Conservation (phyloP, 1,140 invertebrate genomes). For the Drosophila kurseongensis region DNA sequence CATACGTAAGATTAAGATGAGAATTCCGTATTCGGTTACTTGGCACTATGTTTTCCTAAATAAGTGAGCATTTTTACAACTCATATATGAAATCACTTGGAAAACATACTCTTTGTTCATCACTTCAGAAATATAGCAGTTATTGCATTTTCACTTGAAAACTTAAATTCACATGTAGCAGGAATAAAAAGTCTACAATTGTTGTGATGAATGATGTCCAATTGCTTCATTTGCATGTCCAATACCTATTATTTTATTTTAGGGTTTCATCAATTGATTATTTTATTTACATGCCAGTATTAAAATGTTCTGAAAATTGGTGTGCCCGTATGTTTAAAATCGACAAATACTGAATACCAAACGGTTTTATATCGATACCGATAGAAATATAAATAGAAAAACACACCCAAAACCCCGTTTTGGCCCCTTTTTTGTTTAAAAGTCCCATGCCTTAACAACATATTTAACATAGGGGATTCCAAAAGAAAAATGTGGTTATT, state of each 20-base stretch:
- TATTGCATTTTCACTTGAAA: slow-evolving; percentile 19
- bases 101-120: slow-evolving; percentile 15
- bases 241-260: slow-evolving; percentile 26
- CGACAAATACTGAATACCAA: not conserved
- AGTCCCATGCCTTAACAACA: no score
- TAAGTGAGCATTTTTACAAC: not conserved
- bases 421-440: no score
- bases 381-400: not conserved
- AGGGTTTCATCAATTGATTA: slow-evolving; percentile 30
- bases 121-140: slow-evolving; percentile 2
- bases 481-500: no score
- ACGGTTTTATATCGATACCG: not conserved
- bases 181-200: not conserved
- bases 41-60: slow-evolving; percentile 16
- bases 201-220: not conserved
- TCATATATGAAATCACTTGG: not conserved
- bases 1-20: slow-evolving; percentile 16
- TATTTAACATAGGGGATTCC: no score
- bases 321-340: slow-evolving; percentile 4
- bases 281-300: slow-evolving; percentile 39
- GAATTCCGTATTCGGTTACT: not conserved
- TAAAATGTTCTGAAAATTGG: slow-evolving; percentile 26
- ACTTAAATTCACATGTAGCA: slow-evolving; percentile 7
- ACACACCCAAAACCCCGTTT: not conserved
- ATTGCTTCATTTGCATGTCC: not conserved